A percentile compares a stretch with the other conserved stretches of the same genome.
Conservation (phyloP, 2,797 vertebrate genomes). For the Gila robusta region DNA sequence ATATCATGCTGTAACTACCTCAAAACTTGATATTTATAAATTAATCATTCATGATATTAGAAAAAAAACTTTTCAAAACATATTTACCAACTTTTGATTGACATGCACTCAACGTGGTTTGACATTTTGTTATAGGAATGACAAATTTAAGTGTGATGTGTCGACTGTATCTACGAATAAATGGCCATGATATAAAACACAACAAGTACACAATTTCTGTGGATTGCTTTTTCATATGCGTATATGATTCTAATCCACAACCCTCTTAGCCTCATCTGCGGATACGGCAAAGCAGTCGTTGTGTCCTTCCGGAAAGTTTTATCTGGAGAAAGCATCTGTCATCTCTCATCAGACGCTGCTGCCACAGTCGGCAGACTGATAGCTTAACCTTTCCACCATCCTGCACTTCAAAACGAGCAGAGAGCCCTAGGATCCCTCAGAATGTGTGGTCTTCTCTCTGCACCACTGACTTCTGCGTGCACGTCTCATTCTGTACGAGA, state of each 20-base stretch:
- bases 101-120: neutral
- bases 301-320: conserved; percentile 36
- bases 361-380: conserved; percentile 67
- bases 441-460: conserved; percentile 76
- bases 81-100: neutral
- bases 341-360: conserved; percentile 56
- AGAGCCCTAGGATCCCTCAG: conserved; percentile 60
- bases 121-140: neutral
- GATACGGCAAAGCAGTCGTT: neutral
- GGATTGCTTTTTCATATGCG: conserved; percentile 58
- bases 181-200: neutral
- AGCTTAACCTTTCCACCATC: conserved; percentile 70
- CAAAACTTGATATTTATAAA: neutral
- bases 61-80: neutral
- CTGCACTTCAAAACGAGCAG: conserved; percentile 69
- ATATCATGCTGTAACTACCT: neutral
- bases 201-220: neutral
- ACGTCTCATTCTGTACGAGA: conserved; percentile 62
- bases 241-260: conserved; percentile 58
- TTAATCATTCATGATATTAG: no score
- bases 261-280: conserved; percentile 19
- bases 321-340: conserved; percentile 80
- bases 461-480: conserved; percentile 69
- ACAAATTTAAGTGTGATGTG: neutral
- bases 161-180: neutral